These are phyloP conservation scores for Clarias gariepinus DNA, from an alignment of 2,113 vertebrate genomes.

Conservation along the genomic window DNA sequence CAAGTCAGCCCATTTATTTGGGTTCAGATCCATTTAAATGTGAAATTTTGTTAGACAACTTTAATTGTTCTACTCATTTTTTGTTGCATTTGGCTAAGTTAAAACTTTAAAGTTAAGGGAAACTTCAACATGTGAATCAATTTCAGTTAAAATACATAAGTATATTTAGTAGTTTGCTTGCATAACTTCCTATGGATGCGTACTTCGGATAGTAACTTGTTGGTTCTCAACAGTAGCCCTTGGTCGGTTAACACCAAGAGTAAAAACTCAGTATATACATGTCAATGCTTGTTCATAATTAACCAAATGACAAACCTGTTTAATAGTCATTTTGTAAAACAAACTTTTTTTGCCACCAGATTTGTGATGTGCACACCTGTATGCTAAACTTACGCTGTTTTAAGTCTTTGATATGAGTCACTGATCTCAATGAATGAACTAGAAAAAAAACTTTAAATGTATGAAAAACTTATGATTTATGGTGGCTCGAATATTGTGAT, in stretches of 20 bases:
- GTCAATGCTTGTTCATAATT: background rate
- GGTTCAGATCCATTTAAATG: background rate
- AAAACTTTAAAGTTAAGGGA: too few relatives aligned
- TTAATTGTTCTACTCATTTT: background rate
- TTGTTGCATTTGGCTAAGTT: background rate
- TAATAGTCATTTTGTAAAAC: conserved; percentile 6
- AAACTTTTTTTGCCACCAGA: background rate
- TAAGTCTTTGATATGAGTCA: background rate
- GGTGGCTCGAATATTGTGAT: too few relatives aligned
- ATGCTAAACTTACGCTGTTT: background rate
- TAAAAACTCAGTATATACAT: background rate
- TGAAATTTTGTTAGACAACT: background rate
- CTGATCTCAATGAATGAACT: background rate
- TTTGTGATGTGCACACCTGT: background rate
- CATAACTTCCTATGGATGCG: background rate
- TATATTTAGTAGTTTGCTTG: background rate
- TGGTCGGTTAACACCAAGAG: background rate
- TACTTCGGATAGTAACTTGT: background rate
- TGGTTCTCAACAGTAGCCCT: background rate
- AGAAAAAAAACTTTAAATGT: background rate
- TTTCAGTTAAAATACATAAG: background rate
- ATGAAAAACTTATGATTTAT: too few relatives aligned
- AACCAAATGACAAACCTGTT: background rate
- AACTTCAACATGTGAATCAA: background rate
- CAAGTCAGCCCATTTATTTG: conserved; percentile 1